Percentiles rank a stretch among this genome's conserved stretches.
These are phyloP conservation scores for Sebastes jordani DNA, from an alignment of 2,797 vertebrate genomes.

Conservation along the genomic window DNA sequence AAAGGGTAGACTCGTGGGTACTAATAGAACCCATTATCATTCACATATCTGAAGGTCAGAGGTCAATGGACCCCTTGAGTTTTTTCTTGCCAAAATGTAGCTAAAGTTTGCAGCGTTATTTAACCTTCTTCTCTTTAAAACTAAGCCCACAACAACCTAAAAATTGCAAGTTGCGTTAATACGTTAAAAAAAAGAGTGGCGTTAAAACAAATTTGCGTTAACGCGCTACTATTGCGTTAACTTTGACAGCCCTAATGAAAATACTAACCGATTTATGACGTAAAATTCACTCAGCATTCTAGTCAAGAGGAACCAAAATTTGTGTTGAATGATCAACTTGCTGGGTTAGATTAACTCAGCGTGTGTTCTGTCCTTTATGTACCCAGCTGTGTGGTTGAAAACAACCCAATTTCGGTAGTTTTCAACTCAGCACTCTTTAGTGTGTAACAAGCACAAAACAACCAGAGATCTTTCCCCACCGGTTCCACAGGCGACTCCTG, in stretches of 20 bases:
- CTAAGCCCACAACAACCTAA: no score
- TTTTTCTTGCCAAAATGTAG: no score
- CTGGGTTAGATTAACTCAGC: background rate
- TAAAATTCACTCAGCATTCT: background rate
- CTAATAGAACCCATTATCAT: no score
- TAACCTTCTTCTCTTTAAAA: no score
- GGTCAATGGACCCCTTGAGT: no score
- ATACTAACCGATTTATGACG: background rate
- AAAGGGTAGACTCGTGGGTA: no score
- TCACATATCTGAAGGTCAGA: no score
- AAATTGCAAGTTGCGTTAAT: no score
- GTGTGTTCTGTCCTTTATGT: background rate
- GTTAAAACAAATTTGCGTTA: no score
- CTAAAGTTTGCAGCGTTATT: no score
- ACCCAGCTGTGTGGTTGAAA: background rate
- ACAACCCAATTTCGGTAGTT: rapidly evolving
- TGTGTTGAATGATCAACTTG: background rate
- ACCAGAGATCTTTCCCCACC: background rate
- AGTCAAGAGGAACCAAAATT: background rate
- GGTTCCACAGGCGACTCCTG: slow-evolving; percentile 3
- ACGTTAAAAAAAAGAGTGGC: no score
- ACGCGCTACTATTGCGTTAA: no score
- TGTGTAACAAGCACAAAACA: background rate
- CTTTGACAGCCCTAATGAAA: background rate
- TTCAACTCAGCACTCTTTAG: background rate